phyloP scores from a whole-genome alignment of 2,888 invertebrate species.

The Diarsia mendica region DNA sequence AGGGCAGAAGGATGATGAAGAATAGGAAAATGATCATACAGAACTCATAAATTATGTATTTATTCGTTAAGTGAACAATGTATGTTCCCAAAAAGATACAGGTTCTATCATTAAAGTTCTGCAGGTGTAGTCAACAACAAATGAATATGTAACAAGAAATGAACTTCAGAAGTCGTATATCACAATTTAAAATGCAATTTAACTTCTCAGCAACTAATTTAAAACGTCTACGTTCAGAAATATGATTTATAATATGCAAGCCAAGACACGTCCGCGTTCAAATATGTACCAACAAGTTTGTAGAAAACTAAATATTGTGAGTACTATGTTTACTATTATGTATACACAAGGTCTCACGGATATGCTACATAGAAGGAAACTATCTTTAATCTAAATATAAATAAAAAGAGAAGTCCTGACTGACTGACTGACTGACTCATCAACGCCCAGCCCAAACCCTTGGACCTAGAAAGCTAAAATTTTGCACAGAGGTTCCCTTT shows the following conservation, averaged over 20 bases:
- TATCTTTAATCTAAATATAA: too few species aligned
- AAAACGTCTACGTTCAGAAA: conserved; percentile 28
- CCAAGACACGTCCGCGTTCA: conserved; percentile 47
- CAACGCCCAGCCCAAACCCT: too few species aligned
- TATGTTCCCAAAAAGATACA: too few species aligned
- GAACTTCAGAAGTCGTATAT: conserved; percentile 28
- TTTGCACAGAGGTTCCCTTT: too few species aligned
- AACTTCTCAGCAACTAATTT: conserved; percentile 39
- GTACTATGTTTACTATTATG: not conserved
- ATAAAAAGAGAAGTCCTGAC: too few species aligned
- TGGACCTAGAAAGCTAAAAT: too few species aligned
- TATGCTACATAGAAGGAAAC: too few species aligned
- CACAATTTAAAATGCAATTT: conserved; percentile 49
- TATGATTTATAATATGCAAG: conserved; percentile 32
- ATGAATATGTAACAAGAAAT: conserved; percentile 9
- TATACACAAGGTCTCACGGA: too few species aligned
- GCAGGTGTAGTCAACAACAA: conserved; percentile 1
- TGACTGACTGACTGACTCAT: too few species aligned
- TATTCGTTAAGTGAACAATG: too few species aligned
- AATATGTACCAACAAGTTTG: conserved; percentile 25
- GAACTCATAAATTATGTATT: too few species aligned
- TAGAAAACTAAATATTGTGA: not conserved
- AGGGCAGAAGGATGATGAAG: not conserved
- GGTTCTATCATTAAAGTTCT: not conserved
- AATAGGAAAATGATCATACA: not conserved